Base-by-base conservation (phyloP, 2,888 invertebrate genomes). In the Athrips mouffetella region DNA sequence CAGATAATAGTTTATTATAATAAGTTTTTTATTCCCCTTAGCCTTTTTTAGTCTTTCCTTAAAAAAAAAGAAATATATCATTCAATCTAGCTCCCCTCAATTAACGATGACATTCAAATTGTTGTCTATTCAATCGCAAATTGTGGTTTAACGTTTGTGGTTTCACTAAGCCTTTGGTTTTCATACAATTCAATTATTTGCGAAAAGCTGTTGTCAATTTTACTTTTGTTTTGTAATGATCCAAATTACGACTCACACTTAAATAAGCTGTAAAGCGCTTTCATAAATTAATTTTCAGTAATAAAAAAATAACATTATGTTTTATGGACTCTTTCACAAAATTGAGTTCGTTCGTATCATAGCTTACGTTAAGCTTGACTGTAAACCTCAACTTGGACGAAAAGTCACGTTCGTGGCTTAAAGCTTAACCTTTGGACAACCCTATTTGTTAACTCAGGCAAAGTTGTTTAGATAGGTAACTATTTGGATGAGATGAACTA, bases 71-170 rank as follows among this genome's bases (percentile, higher is more conserved):
- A n/a, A n/a, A n/a, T n/a, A n/a, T n/a, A n/a, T 11, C n/a, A n/a
- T 37, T 20, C n/a, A 16, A 20, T 20, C 18, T 10, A 37, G 8
- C 37, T 18, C 37, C 1, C 20, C n/a, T 20, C 20, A 18, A 37
- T 20, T 37, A 37, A 37, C 37, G 37, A 37, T 40, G 40, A 40
- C 23, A 40, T 13, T 25, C 13, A 11, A 16, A 40, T 40, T 40
- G 13, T 13, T 11, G 23, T 23, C 16, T 23, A 23, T 40, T 40
- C 13, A 40, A 25, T 40, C 40, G 40, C 23, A 21, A 40, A 40
- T 40, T 40, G 40, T 16, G 40, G 40, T 25, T 16, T 16, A 18
- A 20, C 20, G 37, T 21, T 18, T 23, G 40, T 23, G 40, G 40
- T 40, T 40, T 40, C 13, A 23, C 40, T 40, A 40, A 23, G 25